Base-by-base conservation (phyloP, 2,797 vertebrate species). In the Phaenicophaeus curvirostris region DNA sequence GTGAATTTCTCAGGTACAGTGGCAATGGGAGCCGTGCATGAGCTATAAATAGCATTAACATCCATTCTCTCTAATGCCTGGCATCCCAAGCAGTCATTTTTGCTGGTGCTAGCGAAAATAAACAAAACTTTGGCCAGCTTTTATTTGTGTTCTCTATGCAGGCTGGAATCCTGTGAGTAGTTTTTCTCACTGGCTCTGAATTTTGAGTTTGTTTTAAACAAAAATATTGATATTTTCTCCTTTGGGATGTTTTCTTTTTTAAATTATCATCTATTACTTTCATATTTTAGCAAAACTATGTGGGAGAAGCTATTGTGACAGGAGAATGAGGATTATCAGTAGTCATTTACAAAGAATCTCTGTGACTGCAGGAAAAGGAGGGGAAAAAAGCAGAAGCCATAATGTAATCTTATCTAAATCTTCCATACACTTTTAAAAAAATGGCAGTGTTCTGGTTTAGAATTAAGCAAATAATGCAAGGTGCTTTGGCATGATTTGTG, bases 11-110 rank as follows among this genome's bases (percentile, higher is more conserved):
- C 73, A 63, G 91, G 83, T 93, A 41, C 73, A 71, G 19, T 46
- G 61, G 82, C 71, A 89, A 67, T 8, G 85, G 58, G n/a, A 91
- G 77, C 74, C 77, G 91, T 51, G 23, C 9, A 0, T 84, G 88
- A 55, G 35, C 80, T 94, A 93, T 79, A 94, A 94, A 95, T 82
- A 95, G 83, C 78, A 33, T 44, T 74, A 61, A 50, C 72, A 77
- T 87, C 57, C 44, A 89, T 83, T 78, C 67, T 75, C 42, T 86
- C 69, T 51, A 35, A 16, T 28, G 86, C 61, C 58, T 92, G 78
- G 42, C 50, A 93, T 91, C 85, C 88, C 68, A 83, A 85, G 85
- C 63, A 77, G 51, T 61, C 59, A 18, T 46, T 94, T 94, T 88
- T 95, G 74, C 8, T 5, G 44, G 44, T 89, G 44, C 74, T 76